Evolutionary conservation across 2,113 vertebrate genomes (phyloP).

Genomic region (Microcebus jonahi): DNA sequence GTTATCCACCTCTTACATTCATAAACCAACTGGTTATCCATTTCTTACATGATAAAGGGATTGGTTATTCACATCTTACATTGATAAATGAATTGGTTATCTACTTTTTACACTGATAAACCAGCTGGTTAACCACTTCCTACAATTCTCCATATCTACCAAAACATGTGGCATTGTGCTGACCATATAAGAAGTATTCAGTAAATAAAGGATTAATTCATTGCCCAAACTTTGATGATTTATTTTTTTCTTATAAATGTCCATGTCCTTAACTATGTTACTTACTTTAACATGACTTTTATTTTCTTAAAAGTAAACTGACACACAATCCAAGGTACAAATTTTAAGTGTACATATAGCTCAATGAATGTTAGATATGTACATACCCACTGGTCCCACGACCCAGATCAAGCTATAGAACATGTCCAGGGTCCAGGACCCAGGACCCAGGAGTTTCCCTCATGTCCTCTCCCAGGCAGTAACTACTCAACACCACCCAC

Average conservation of each 20-base stretch:
- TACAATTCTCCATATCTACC: neutral
- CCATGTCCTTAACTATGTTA: neutral
- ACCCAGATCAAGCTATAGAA: accelerated
- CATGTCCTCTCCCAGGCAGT: accelerated
- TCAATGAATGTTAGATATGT: accelerated
- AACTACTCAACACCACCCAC: neutral
- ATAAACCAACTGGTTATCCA: neutral
- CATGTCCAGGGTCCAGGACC: neutral
- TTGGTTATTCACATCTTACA: neutral
- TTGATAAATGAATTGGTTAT: neutral
- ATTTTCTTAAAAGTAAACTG: neutral
- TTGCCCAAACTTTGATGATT: neutral
- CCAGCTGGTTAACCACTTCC: neutral
- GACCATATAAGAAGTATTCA: accelerated
- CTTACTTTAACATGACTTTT: neutral
- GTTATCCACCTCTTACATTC: neutral
- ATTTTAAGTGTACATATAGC: neutral
- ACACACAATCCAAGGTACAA: neutral
- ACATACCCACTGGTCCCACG: too few species aligned
- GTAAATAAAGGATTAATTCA: neutral
- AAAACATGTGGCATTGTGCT: accelerated
- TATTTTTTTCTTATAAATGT: neutral
- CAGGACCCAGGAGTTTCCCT: accelerated
- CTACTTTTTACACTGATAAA: neutral
- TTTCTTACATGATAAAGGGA: neutral